phyloP scores from a whole-genome alignment of 2,797 vertebrate genomes.

The Coluber constrictor region DNA sequence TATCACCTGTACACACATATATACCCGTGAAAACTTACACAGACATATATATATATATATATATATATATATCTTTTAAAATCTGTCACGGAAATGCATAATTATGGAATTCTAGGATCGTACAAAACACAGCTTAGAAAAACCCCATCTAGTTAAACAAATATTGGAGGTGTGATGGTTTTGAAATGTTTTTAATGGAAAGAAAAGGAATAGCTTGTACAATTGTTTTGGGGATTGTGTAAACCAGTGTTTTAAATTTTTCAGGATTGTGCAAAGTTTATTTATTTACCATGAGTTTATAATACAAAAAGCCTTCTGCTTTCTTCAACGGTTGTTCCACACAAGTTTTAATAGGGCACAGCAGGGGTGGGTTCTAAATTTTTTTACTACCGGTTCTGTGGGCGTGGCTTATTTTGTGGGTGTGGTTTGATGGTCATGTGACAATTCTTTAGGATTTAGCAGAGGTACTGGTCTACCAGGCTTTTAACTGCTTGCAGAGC shows the following conservation, averaged over 20 bases:
- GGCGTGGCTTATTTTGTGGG: no score
- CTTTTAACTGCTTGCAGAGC: no score
- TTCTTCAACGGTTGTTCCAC: not conserved
- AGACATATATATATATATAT: no score
- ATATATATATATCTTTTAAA: not conserved
- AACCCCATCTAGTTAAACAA: not conserved
- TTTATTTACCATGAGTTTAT: not conserved
- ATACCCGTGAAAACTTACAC: no score
- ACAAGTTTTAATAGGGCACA: not conserved
- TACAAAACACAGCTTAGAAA: not conserved
- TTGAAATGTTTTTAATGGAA: not conserved
- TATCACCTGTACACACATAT: no score
- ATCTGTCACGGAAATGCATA: not conserved
- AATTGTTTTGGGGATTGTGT: not conserved
- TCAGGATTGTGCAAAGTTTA: not conserved
- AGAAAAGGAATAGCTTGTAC: not conserved
- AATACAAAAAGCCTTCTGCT: not conserved
- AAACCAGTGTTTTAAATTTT: not conserved
- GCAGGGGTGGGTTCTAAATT: no score
- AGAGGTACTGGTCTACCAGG: no score
- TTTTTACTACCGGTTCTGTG: no score
- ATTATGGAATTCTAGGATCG: not conserved
- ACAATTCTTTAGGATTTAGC: no score
- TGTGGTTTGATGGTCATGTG: no score
- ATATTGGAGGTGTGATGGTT: not conserved